Evolutionary conservation across 1,140 invertebrate species (phyloP), one percentile per base, ranked within the genome.

Genomic region (Cotesia vestalis): DNA sequence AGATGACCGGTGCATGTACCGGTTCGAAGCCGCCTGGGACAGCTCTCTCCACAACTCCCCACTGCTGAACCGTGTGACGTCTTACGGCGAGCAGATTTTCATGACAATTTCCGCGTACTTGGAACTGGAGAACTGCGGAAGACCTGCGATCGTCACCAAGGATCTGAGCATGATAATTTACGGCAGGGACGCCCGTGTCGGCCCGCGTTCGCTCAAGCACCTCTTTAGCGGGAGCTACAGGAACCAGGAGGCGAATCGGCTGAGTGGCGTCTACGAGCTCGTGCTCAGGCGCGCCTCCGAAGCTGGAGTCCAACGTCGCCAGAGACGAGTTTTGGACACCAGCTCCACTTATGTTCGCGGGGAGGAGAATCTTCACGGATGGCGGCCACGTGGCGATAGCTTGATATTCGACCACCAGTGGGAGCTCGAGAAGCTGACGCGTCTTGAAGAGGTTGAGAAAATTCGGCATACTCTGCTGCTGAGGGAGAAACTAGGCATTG

Each of bases 21-120:
- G 98, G 78, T 99, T 99, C 83, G 98, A 99, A 88, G 98, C 98
- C 0, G 97, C 98, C 1, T 99, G 98, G 98, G 98, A 99, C 85
- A 98, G 95, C 79, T 99, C 98, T 53, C 89, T 99, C 64, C 98
- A 99, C 86, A 99, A 99, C 83, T 99, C 98, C 0, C 89, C 93
- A 0, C 88, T 99, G 17, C 90, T 99, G 36, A 99, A 99, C 88
- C 88, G 97, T 75, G 96, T 99, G 0, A 98, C 98, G n/a, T 92
- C 95, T 14, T 93, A 93, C 76, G 96, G 96, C 35, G 98, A 99
- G 85, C 95, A 98, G 73, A 95, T 99, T 59, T 99, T 98, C 86
- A 95, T 99, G 89, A 99, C 98, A 0, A 92, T 99, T 66, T 99
- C 98, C 6, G 98, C 97, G 11, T 99, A 99, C 84, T 89, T 99